Conservation (phyloP, 1,140 invertebrate genomes). For the Drosophila ambigua region DNA sequence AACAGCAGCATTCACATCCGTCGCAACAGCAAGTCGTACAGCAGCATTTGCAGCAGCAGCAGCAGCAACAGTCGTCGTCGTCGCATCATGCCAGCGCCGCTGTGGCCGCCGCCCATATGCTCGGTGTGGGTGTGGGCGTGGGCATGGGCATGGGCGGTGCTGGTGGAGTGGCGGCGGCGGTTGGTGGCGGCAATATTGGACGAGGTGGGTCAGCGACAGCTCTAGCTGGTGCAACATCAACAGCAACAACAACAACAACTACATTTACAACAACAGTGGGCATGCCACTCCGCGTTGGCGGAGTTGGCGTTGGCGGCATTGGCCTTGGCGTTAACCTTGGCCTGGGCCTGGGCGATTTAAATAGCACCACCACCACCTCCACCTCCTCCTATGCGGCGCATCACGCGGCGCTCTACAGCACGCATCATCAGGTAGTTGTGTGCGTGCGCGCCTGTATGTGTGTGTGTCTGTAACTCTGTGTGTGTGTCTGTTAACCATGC, state of each 20-base stretch:
- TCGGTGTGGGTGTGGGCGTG: slow-evolving; percentile 41
- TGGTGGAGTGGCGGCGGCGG: slow-evolving; percentile 33
- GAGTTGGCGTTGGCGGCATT: slow-evolving; percentile 53
- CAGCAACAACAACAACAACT: slow-evolving; percentile 59
- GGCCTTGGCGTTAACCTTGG: slow-evolving; percentile 36
- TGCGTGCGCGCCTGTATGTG: slow-evolving; percentile 49
- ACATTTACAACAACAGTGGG: slow-evolving; percentile 65
- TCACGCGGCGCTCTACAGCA: slow-evolving; percentile 74
- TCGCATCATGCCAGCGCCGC: slow-evolving; percentile 61
- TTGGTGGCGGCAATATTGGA: slow-evolving; percentile 49
- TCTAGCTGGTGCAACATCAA: slow-evolving; percentile 42
- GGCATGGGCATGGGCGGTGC: slow-evolving; percentile 32
- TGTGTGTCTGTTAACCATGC: slow-evolving; percentile 38
- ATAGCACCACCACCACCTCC: slow-evolving; percentile 60
- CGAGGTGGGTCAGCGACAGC: slow-evolving; percentile 79
- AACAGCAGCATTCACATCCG: slow-evolving; percentile 27
- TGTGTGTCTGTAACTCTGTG: slow-evolving; percentile 32
- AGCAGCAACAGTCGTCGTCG: slow-evolving; percentile 27
- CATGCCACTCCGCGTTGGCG: slow-evolving; percentile 21
- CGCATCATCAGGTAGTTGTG: slow-evolving; percentile 79
- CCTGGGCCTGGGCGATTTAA: slow-evolving; percentile 53
- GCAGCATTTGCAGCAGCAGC: slow-evolving; percentile 52
- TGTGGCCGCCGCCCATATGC: slow-evolving; percentile 60
- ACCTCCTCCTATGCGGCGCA: slow-evolving; percentile 66
- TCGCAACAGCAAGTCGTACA: slow-evolving; percentile 26